Base-by-base conservation (phyloP, 2,888 invertebrate species). In the Altica lythri region DNA sequence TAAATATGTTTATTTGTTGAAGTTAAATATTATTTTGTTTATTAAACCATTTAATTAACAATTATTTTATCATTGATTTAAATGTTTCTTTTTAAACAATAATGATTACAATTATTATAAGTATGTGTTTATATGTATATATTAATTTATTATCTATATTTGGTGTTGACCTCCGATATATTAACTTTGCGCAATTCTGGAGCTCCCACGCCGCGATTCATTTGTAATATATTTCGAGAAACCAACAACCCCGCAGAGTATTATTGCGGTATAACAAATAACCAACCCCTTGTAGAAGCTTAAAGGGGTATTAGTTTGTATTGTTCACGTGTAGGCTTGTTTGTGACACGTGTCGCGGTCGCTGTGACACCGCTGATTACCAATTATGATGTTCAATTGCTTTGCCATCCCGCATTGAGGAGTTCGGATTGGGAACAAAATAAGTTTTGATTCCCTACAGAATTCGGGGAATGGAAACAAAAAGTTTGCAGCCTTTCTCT, bases 351-450 rank as follows among this genome's bases (percentile, higher is more conserved):
- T 72, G 73, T 65, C 69, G 61, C 55, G 69, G 69, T 67, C 68
- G 65, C 68, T 64, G 63, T 65, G 64, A 65, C 65, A 67, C 68
- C 69, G 64, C 67, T 70, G 70, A 71, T 72, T 71, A 71, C 71
- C 70, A 69, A 71, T 72, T 73, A 73, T 69, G 70, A 68, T 67
- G 71, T 72, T 71, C 71, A 72, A 72, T 73, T 73, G 71, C 69
- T 68, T 67, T 63, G 63, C 62, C 60, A 59, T 61, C 60, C 63
- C 58, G 54, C 61, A 53, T 49, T 47, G 55, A 55, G 59, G 55
- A 53, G 58, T 59, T 62, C 62, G 60, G 62, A 61, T 62, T 56
- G 14, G 16, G 64, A 64, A 66, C 62, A 65, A 65, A 66, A 65
- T 67, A 65, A 64, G 63, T 38, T 62, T 63, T 53, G 52, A 55